Evolutionary conservation across 2,888 invertebrate genomes (phyloP).

Genomic region (Caenorhabditis becei): DNA sequence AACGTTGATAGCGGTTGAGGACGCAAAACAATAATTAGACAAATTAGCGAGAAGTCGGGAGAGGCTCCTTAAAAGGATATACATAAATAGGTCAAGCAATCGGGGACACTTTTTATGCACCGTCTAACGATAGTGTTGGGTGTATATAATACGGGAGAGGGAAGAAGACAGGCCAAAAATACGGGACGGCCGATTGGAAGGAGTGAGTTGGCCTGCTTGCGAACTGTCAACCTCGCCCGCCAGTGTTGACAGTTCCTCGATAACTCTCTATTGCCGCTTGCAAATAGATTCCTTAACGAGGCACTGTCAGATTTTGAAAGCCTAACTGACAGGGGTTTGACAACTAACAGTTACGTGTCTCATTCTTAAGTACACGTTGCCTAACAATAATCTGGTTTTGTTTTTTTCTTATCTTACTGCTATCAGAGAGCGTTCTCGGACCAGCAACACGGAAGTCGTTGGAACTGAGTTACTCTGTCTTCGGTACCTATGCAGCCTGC

Average conservation of each 20-base stretch:
- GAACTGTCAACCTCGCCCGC: slow-evolving; percentile 62
- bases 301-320: background rate
- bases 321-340: background rate
- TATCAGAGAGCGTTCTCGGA: background rate
- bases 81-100: slow-evolving; percentile 62
- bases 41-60: slow-evolving; percentile 34
- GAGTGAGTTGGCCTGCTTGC: slow-evolving; percentile 64
- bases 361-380: slow-evolving; percentile 35
- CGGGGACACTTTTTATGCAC: slow-evolving; percentile 62
- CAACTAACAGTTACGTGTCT: background rate
- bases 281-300: slow-evolving; percentile 43
- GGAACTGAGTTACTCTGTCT: slow-evolving; percentile 5
- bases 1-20: background rate
- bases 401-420: background rate
- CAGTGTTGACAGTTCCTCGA: slow-evolving; percentile 61
- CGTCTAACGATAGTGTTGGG: slow-evolving; percentile 39
- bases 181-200: slow-evolving; percentile 47
- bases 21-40: slow-evolving; percentile 31
- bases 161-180: slow-evolving; percentile 48
- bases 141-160: slow-evolving; percentile 41
- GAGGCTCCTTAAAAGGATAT: slow-evolving; percentile 54
- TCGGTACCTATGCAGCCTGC: slow-evolving; percentile 44
- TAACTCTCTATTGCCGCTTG: slow-evolving; percentile 42
- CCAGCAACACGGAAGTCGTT: slow-evolving; percentile 14
- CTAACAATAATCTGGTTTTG: slow-evolving; percentile 20